These are phyloP conservation scores for Phyllostomus discolor DNA, from an alignment of 2,113 vertebrate genomes.

Conservation along the genomic window DNA sequence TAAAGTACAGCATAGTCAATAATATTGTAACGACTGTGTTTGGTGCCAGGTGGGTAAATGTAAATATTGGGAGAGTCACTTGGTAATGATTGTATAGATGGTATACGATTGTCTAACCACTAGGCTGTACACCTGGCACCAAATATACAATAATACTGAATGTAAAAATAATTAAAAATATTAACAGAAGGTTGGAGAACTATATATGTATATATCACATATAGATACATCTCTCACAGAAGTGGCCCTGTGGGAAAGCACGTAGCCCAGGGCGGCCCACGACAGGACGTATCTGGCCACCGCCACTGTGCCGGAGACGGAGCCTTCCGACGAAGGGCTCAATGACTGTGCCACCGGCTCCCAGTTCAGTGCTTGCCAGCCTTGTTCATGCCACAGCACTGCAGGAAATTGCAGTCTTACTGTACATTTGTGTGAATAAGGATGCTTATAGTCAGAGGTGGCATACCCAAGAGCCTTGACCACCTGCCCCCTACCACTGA, in stretches of 20 bases:
- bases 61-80: too few species aligned
- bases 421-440: neutral
- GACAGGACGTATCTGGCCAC: accelerated
- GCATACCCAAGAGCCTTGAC: neutral
- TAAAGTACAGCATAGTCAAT: neutral
- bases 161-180: neutral
- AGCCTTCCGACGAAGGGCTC: neutral
- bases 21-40: too few species aligned
- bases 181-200: neutral
- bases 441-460: neutral
- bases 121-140: too few species aligned
- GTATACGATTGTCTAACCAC: too few species aligned
- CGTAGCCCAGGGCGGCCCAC: too few species aligned
- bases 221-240: neutral
- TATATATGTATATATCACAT: too few species aligned
- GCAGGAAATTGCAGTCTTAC: neutral
- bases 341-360: too few species aligned
- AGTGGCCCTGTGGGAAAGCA: neutral
- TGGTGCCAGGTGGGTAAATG: too few species aligned
- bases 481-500: neutral
- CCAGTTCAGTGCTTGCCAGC: neutral
- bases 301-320: neutral
- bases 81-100: too few species aligned
- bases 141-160: too few species aligned
- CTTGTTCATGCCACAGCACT: neutral